Conservation (phyloP, 2,888 invertebrate genomes). For the Mythimna impura region DNA sequence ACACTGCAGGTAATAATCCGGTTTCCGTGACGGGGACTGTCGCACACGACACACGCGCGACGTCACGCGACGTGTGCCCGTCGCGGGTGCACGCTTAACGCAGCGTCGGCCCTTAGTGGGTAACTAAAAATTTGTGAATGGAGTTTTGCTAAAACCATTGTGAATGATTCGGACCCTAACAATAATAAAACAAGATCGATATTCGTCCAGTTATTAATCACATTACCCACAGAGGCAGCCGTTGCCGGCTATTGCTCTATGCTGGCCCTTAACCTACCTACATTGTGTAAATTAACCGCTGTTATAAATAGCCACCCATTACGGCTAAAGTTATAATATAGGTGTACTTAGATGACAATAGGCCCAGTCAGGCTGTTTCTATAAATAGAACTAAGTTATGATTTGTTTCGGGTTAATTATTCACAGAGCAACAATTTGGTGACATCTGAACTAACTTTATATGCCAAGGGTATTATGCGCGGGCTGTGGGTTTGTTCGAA, state of each 20-base stretch:
- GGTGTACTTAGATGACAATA: not conserved
- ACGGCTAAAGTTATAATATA: slow-evolving; percentile 10
- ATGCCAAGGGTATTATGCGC: not conserved
- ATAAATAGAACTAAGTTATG: slow-evolving; percentile 1
- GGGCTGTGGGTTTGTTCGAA: not conserved
- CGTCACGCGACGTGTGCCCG: too few species aligned
- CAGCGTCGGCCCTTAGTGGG: too few species aligned
- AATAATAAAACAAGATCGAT: not conserved
- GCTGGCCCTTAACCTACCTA: not conserved
- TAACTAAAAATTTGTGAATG: too few species aligned
- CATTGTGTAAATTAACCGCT: not conserved
- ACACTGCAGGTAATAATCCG: too few species aligned
- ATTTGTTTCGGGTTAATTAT: not conserved
- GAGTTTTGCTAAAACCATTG: too few species aligned
- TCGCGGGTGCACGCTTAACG: too few species aligned
- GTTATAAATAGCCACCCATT: not conserved
- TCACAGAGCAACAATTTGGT: not conserved
- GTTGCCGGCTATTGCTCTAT: not conserved
- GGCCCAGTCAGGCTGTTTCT: not conserved
- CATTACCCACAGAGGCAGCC: not conserved
- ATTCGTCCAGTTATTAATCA: not conserved
- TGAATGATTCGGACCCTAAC: too few species aligned
- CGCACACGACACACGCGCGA: too few species aligned
- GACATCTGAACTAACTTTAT: not conserved
- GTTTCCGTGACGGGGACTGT: too few species aligned